Evolutionary conservation across 2,113 vertebrate species (phyloP).

Genomic region (Fulmarus glacialis): DNA sequence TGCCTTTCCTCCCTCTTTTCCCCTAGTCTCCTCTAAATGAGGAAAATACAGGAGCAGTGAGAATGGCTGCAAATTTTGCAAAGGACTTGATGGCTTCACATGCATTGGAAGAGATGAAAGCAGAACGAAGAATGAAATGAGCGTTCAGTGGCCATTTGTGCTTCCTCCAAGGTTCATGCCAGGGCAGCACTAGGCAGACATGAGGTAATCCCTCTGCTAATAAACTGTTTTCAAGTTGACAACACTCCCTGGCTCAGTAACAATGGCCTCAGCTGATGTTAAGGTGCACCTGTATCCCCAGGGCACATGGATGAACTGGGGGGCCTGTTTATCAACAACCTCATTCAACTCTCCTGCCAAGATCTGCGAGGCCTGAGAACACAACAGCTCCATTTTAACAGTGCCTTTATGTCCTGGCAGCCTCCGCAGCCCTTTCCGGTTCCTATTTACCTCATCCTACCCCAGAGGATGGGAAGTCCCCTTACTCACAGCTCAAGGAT

Average conservation of each 20-base stretch:
- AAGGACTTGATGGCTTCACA: background rate
- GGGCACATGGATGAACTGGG: background rate
- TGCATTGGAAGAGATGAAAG: background rate
- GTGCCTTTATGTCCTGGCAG: background rate
- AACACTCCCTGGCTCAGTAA: background rate
- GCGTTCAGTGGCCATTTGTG: background rate
- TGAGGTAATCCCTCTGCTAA: background rate
- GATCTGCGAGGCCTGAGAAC: background rate
- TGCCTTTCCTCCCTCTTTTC: background rate
- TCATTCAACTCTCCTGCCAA: background rate
- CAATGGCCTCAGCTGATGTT: background rate
- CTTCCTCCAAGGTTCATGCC: background rate
- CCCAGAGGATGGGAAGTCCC: background rate
- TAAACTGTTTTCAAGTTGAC: background rate
- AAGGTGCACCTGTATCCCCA: background rate
- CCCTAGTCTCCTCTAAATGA: background rate
- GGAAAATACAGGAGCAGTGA: background rate
- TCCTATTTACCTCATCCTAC: background rate
- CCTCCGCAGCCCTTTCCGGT: background rate
- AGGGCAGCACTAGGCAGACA: background rate
- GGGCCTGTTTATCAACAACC: background rate
- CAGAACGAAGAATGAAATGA: background rate
- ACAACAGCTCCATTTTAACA: background rate
- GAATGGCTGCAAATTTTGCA: background rate
- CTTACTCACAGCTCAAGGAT: conserved; percentile 96